phyloP scores from a whole-genome alignment of 92 coral and sea anemone genomes.

The Phenganax marumi region DNA sequence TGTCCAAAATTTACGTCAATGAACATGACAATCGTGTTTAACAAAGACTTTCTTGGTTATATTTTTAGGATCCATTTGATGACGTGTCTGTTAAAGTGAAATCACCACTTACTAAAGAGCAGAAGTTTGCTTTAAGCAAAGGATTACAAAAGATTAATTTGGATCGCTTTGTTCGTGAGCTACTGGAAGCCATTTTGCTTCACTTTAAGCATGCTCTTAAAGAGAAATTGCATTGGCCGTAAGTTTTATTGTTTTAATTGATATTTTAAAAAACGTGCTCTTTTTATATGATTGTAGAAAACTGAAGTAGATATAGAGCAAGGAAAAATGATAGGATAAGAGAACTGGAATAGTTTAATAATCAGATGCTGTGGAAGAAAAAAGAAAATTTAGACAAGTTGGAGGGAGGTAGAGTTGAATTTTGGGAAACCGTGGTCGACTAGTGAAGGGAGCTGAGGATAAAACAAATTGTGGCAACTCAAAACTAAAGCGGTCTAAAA shows the following conservation, averaged over 20 bases:
- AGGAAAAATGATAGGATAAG: too few species aligned
- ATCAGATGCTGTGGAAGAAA: too few species aligned
- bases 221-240: constrained; percentile 23
- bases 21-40: constrained; percentile 52
- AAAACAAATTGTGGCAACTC: too few species aligned
- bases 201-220: constrained; percentile 48
- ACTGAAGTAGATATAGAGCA: too few species aligned
- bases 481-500: too few species aligned
- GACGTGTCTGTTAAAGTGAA: constrained; percentile 59
- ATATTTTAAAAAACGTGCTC: too few species aligned
- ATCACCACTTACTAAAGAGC: constrained; percentile 28
- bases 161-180: constrained; percentile 51
- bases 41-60: neutral
- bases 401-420: too few species aligned
- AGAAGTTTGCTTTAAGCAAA: constrained; percentile 43
- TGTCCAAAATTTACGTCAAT: neutral
- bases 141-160: constrained; percentile 50
- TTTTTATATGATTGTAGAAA: too few species aligned
- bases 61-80: constrained; percentile 71
- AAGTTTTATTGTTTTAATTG: neutral
- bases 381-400: too few species aligned
- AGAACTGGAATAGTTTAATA: too few species aligned
- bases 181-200: constrained; percentile 63
- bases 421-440: too few species aligned
- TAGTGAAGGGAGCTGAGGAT: too few species aligned